These are phyloP conservation scores for Drosophila lini DNA, from an alignment of 1,140 invertebrate species.

Conservation along the genomic window DNA sequence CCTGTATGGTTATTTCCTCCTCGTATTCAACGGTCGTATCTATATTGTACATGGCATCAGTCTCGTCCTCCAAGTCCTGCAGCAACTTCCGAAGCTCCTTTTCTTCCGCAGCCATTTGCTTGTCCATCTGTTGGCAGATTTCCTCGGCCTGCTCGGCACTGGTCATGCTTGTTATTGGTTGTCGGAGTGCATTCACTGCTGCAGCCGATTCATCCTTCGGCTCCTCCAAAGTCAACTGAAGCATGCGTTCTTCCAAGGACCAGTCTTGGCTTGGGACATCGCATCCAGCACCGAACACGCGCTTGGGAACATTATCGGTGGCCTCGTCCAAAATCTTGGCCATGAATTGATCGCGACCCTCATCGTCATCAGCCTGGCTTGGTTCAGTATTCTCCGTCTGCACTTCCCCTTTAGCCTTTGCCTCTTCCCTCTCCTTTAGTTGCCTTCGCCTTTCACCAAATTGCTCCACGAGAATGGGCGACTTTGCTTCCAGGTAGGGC, in stretches of 20 bases:
- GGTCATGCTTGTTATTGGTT: conserved; percentile 4
- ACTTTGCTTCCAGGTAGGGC: conserved; percentile 7
- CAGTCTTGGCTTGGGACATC: conserved; percentile 52
- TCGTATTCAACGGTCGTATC: conserved; percentile 18
- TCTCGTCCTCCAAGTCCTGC: conserved; percentile 61
- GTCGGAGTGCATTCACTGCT: not conserved
- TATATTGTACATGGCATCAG: conserved; percentile 32
- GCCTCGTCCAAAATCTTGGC: conserved; percentile 56
- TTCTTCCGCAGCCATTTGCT: conserved; percentile 57
- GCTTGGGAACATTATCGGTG: conserved; percentile 63
- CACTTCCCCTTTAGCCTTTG: not conserved
- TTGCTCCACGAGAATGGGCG: conserved; percentile 6
- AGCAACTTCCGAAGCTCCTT: conserved; percentile 47
- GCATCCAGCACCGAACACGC: conserved; percentile 51
- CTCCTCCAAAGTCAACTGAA: conserved; percentile 34
- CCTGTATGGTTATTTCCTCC: not conserved
- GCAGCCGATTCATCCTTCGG: not conserved
- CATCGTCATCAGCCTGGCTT: not conserved
- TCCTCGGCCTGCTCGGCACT: conserved; percentile 40
- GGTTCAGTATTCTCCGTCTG: not conserved
- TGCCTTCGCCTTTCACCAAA: conserved; percentile 21
- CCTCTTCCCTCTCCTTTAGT: not conserved
- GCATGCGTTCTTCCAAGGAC: conserved; percentile 49
- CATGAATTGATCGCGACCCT: conserved; percentile 32
- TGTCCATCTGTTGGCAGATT: conserved; percentile 36